A percentile compares a stretch with the other conserved stretches of the same genome.
Conservation (phyloP, 2,888 invertebrate species). For the Lasius fuliginosus region DNA sequence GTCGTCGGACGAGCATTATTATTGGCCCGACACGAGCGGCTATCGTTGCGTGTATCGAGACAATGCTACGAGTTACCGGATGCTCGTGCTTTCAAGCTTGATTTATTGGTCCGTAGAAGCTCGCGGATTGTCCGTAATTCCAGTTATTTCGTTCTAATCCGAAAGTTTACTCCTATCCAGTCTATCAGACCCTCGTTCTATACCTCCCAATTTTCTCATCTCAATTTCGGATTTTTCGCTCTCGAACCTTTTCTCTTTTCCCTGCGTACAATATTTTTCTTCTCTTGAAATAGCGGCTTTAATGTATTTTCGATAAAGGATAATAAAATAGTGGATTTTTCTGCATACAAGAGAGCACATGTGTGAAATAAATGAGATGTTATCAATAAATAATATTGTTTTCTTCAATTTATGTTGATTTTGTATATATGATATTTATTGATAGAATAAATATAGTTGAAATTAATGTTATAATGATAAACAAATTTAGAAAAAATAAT, state of each 20-base stretch:
- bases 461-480: no score
- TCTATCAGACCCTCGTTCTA: slow-evolving; percentile 41
- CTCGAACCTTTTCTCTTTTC: background rate
- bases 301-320: background rate
- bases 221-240: slow-evolving; percentile 18
- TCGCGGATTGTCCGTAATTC: slow-evolving; percentile 80
- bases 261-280: background rate
- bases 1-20: slow-evolving; percentile 66
- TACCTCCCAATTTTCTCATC: slow-evolving; percentile 41
- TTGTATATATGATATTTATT: no score
- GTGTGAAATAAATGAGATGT: background rate
- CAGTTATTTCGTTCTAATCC: slow-evolving; percentile 78
- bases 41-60: slow-evolving; percentile 79
- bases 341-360: no score
- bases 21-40: slow-evolving; percentile 63
- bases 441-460: no score
- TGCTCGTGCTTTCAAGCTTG: slow-evolving; percentile 79
- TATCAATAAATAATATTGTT: background rate
- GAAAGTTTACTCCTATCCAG: slow-evolving; percentile 72
- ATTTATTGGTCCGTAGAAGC: slow-evolving; percentile 81
- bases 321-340: background rate
- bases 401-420: background rate
- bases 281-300: background rate
- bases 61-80: slow-evolving; percentile 79
- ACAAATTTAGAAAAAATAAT: no score